Percentiles rank a stretch among this genome's conserved stretches.
Evolutionary conservation across 2,797 vertebrate genomes (phyloP).

Genomic region (Melopsittacus undulatus): DNA sequence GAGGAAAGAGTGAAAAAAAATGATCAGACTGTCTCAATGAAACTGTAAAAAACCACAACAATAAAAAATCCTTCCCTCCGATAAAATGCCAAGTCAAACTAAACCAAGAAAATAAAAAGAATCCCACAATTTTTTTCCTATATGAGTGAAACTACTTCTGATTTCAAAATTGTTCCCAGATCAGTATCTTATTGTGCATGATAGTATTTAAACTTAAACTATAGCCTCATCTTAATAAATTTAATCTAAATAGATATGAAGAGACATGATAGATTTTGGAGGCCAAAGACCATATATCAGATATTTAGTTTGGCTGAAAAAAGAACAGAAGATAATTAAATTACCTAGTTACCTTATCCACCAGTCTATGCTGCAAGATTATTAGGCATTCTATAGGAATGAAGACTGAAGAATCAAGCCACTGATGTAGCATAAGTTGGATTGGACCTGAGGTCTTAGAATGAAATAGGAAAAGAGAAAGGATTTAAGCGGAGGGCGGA

Average conservation of each 20-base stretch:
- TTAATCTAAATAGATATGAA: not conserved
- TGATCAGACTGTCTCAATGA: not conserved
- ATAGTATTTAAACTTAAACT: not conserved
- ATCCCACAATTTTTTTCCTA: accelerated
- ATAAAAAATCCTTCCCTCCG: not conserved
- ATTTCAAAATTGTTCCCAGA: not conserved
- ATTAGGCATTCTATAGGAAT: not conserved
- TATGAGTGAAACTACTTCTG: not conserved
- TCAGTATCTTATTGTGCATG: not conserved
- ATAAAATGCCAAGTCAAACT: not conserved
- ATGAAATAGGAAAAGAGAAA: not conserved
- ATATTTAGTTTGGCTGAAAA: not conserved
- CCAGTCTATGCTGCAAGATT: not conserved
- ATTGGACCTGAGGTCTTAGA: not conserved
- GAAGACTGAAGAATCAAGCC: not conserved
- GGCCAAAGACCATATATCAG: not conserved
- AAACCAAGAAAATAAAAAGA: not conserved
- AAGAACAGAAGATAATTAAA: not conserved
- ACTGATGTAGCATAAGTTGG: not conserved
- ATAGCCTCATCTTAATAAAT: not conserved
- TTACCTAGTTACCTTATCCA: not conserved
- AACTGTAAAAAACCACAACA: not conserved
- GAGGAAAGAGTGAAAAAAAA: not conserved
- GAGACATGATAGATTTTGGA: not conserved
- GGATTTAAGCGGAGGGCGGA: not conserved